phyloP scores from a whole-genome alignment of 2,797 vertebrate species.

The Lutjanus campechanus region DNA sequence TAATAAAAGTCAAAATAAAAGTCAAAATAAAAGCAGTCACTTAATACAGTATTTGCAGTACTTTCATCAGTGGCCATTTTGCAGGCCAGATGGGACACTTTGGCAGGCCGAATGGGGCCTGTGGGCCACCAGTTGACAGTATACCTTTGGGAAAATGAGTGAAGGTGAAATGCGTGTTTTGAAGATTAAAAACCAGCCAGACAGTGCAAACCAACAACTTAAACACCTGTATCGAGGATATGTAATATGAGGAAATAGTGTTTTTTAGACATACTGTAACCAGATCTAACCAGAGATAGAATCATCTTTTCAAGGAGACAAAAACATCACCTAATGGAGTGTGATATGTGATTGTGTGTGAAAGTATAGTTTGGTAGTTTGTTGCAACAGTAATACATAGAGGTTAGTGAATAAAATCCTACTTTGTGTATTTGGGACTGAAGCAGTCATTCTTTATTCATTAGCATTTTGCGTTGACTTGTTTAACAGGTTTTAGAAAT shows the following conservation, averaged over 20 bases:
- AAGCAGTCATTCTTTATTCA: not conserved
- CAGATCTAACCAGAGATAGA: not conserved
- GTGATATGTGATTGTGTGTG: not conserved
- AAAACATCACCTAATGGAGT: not conserved
- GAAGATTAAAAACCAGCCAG: too few relatives aligned
- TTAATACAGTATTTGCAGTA: too few relatives aligned
- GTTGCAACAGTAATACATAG: not conserved
- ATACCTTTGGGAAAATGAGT: too few relatives aligned
- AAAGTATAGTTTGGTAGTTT: too few relatives aligned
- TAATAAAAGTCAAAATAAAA: too few relatives aligned
- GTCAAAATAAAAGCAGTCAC: too few relatives aligned
- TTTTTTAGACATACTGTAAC: not conserved
- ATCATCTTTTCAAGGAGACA: not conserved
- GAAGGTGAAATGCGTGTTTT: too few relatives aligned
- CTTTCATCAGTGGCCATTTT: too few relatives aligned
- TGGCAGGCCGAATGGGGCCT: too few relatives aligned
- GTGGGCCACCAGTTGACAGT: too few relatives aligned
- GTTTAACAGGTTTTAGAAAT: slow-evolving; percentile 1
- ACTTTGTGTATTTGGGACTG: not conserved
- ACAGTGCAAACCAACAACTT: not conserved
- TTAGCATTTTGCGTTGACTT: not conserved
- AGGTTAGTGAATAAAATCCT: not conserved
- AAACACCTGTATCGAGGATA: slow-evolving; percentile 9
- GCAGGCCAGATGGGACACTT: too few relatives aligned
- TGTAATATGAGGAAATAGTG: not conserved